Base-by-base conservation (phyloP, 2,113 vertebrate genomes). In the Varanus salvator region DNA sequence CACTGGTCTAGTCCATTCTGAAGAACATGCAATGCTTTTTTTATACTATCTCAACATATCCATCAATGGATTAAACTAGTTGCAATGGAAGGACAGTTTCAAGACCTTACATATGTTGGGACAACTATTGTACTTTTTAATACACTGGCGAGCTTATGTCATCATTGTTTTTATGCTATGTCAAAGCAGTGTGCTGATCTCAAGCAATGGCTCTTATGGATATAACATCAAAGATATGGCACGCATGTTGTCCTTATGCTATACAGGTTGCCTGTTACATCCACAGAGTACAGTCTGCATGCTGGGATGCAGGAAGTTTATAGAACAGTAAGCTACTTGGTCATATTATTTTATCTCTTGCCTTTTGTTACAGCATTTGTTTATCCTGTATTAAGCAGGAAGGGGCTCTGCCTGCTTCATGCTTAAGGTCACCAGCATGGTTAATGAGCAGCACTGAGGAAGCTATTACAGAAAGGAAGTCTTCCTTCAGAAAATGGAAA, bases 1-100 rank as follows among this genome's bases (percentile, higher is more conserved):
- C n/a, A 85, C 68, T 85, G 48, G 44, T n/a, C 54, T 86, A 57
- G 25, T 86, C 50, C 52, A 75, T 74, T 86, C 84, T 60, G 52
- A 72, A 50, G 9, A 38, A 71, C 23, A 19, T 44, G 19, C 48
- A 34, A 9, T 8, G 27, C 14, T 86, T 14, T 86, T 44, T 75
- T 52, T 8, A 48, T 50, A 50, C 27, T 19, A 14, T 14, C 50
- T 72, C 84, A 85, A 8, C n/a, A 9, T n/a, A 86, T 86, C 54
- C 23, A 27, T 76, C 12, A 44, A 76, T 75, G n/a, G 71, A 75
- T 23, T 44, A 75, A 75, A 60, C 3, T 23, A 29, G 1, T 64
- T 86, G n/a, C 38, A 34, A 19, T 86, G 34, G 23, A 75, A 60
- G 57, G 19, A 34, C 15, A 76, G 15, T 44, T 50, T 15, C 66